Base-by-base conservation (phyloP, 1,140 invertebrate genomes). In the Drosophila repleta region DNA sequence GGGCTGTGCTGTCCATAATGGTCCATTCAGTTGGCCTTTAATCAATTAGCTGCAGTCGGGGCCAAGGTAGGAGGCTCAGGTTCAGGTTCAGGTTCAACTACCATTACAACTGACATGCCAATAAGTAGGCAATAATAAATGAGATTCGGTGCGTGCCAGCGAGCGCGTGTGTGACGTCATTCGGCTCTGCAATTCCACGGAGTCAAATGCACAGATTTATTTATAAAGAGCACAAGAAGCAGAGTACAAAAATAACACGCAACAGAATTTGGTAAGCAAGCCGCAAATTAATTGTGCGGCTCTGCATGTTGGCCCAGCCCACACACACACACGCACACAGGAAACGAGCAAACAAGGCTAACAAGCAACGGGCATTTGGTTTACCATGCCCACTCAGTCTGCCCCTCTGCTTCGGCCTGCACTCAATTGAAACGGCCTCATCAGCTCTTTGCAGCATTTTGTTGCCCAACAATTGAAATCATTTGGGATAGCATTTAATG, bases 121-220 rank as follows among this genome's bases (percentile, higher is more conserved):
- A 73, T 68, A 74, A 74, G 70, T 69, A 76, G 53, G 74, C 74
- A 53, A 74, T 37, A 51, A 32, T 43, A 61, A 51, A 51, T 49
- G 24, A 18, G 7, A 20, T 49, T 7, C 10, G 49, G 64, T 41
- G 35, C 20, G 26, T 29, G 26, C 4, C 2, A 4, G 24, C 24
- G 24, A 4, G 24, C 24, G 24, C 4, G 24, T 37, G 26, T 74
- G 64, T 84, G 81, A 87, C 81, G 81, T 81, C 78, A 85, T 61
- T 58, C 43, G 57, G 68, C 60, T 62, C 68, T 87, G 76, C 45
- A 58, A 88, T 82, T 75, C 78, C 81, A 75, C 63, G 62, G 67
- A 71, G 73, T 67, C 56, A 66, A 78, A 87, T 87, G 63, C 83
- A 51, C 56, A 72, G 74, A 87, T 85, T 78, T 87, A 85, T 85